phyloP scores from a whole-genome alignment of 2,888 invertebrate species.

The Torymus auratus region DNA sequence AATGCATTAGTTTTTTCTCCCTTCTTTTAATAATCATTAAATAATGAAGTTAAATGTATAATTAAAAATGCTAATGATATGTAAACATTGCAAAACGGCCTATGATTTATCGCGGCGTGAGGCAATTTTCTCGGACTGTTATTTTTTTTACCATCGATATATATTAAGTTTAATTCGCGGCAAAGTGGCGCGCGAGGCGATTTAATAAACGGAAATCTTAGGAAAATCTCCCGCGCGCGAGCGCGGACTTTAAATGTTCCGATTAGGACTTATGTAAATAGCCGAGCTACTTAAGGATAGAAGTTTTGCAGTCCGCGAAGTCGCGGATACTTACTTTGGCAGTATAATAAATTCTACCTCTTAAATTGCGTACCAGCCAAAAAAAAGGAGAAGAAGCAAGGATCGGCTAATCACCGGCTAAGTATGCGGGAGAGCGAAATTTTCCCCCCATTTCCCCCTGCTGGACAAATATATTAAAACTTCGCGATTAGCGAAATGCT shows the following conservation, averaged over 20 bases:
- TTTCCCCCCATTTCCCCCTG: neutral
- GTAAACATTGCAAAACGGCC: neutral
- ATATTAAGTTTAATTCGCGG: slow-evolving; percentile 17
- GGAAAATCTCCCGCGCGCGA: neutral
- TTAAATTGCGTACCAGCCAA: slow-evolving; percentile 9
- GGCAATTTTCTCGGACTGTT: neutral
- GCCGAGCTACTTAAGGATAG: neutral
- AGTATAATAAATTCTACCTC: slow-evolving; percentile 51
- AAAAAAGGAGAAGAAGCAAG: neutral
- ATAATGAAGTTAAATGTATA: neutral
- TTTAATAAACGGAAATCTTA: slow-evolving; percentile 29
- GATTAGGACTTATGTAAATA: slow-evolving; percentile 39
- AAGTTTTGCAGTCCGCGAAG: slow-evolving; percentile 21
- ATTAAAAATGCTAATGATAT: slow-evolving; percentile 5
- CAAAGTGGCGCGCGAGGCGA: slow-evolving; percentile 21
- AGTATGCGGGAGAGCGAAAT: slow-evolving; percentile 23
- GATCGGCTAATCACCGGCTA: slow-evolving; percentile 32
- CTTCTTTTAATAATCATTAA: too few species aligned
- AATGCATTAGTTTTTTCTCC: too few species aligned
- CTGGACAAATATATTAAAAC: slow-evolving; percentile 50
- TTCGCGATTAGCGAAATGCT: slow-evolving; percentile 50
- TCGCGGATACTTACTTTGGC: slow-evolving; percentile 38
- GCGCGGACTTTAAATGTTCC: neutral
- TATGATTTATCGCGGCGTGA: neutral
- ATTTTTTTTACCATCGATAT: slow-evolving; percentile 13